Base-by-base conservation (phyloP, 23 tunicate genomes). In the Trididemnum nubilum region DNA sequence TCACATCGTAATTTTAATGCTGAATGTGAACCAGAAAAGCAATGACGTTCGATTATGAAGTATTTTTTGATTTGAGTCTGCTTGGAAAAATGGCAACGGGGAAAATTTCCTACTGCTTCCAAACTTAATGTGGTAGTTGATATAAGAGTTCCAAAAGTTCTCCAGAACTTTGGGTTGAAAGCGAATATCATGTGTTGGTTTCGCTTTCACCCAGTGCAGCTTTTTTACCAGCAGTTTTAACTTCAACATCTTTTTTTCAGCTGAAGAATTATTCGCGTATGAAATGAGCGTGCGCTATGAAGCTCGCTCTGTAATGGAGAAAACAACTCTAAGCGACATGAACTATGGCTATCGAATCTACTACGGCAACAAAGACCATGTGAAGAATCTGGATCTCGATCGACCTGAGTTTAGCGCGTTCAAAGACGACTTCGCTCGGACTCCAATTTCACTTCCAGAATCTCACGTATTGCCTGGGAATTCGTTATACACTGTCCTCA, bases 221-320 rank as follows among this genome's bases (percentile, higher is more conserved):
- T n/a, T n/a, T n/a, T n/a, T n/a, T n/a, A n/a, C n/a, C n/a, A n/a
- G n/a, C n/a, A n/a, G n/a, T n/a, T n/a, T n/a, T n/a, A n/a, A n/a
- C n/a, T n/a, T n/a, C n/a, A n/a, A n/a, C n/a, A n/a, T 44, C 15
- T 44, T 44, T 50, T 44, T 35, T 69, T 50, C 37, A 85, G 90
- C 90, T 54, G 83, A 78, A 37, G 90, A 85, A 65, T 36, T 85
- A 24, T 85, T 78, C 54, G 51, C 84, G 1, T 85, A 85, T 31
- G 82, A 51, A 69, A 79, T 85, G 76, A 52, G 64, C 81, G 90
- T 78, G 36, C 73, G 83, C 40, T 85, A 85, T 34, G 83, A 85
- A 36, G 71, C 90, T 38, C 66, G 71, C 30, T 44, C 69, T 7
- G 84, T 85, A 1, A 23, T 85, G 72, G 38, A 54, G 2, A 60